Evolutionary conservation across 2,797 vertebrate species (phyloP), one percentile per base, ranked within the genome.

Genomic region (Artibeus lituratus): DNA sequence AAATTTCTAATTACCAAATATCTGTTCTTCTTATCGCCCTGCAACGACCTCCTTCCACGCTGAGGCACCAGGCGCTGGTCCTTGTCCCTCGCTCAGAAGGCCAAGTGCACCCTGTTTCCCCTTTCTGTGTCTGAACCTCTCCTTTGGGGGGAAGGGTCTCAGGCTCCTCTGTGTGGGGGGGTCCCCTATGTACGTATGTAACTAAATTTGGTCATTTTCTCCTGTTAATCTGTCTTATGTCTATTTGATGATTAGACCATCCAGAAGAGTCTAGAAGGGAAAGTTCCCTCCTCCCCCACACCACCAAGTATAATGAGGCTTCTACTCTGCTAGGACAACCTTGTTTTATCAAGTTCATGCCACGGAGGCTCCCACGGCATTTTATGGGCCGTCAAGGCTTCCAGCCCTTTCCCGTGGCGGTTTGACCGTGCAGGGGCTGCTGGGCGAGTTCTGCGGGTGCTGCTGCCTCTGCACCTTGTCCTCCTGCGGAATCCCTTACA

Each of bases 371-470:
- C 76, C 55, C 29, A 1, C 29, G 9, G 29, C 10, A 8, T n/a
- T 39, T 4, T 4, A 0, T 26, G 5, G 67, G 29, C 26, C 35
- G 8, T 21, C 0, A 0, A 12, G n/a, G 12, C 32, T 35, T 62
- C 78, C 26, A 12, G 35, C 24, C 81, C 24, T 59, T 90, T 21
- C 81, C 42, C 19, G 16, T 22, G 5, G 1, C 2, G 29, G 10
- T 70, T 39, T n/a, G 47, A 62, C 24, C 4, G 1, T 0, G 11
- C 39, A 7, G 9, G 10, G 62, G 32, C 14, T 4, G 2, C 6
- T 16, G 47, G 26, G 35, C 14, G 73, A 67, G 29, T 3, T 49
- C 16, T 15, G 42, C 12, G 7, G 62, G 32, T 6, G 7, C 35
- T 49, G 55, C 73, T 7, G 5, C 3, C 55, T 24, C 77, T 44